A percentile compares a stretch with the other conserved stretches of the same genome.
Conservation (phyloP, 2,113 vertebrate genomes). For the Sapajus apella region DNA sequence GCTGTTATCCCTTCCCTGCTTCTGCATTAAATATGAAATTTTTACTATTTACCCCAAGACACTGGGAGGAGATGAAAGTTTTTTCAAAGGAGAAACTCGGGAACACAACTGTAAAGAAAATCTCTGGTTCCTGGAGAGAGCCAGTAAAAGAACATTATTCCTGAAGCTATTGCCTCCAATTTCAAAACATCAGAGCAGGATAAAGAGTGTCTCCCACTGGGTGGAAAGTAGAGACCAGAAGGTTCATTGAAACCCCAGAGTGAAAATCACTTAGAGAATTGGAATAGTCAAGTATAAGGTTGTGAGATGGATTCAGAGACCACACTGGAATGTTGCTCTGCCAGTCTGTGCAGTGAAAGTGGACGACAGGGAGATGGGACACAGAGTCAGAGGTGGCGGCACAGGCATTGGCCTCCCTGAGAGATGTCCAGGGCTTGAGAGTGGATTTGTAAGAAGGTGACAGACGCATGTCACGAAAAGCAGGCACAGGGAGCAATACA, state of each 20-base stretch:
- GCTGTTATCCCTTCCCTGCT: not conserved
- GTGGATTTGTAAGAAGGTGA: not conserved
- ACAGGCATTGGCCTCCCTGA: not conserved
- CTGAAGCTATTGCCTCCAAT: not conserved
- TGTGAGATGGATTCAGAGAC: not conserved
- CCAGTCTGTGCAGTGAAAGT: not conserved
- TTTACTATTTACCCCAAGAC: not conserved
- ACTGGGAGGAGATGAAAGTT: not conserved
- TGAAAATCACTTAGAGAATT: not conserved
- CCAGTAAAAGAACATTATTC: not conserved
- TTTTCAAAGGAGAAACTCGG: constrained; percentile 1
- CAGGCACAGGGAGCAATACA: not conserved
- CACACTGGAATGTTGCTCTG: not conserved
- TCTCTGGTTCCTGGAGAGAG: not conserved
- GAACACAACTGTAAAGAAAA: not conserved
- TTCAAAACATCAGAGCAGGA: constrained; percentile 11
- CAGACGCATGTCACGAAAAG: not conserved
- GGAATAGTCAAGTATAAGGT: not conserved
- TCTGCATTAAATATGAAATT: not conserved
- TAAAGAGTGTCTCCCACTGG: not conserved
- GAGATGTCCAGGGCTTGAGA: not conserved
- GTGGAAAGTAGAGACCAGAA: not conserved
- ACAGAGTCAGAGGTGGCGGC: not conserved
- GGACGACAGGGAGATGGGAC: too few relatives aligned
- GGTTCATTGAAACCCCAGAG: not conserved